Base-by-base conservation (phyloP, 2,797 vertebrate genomes). In the Leptatherina wallacei region DNA sequence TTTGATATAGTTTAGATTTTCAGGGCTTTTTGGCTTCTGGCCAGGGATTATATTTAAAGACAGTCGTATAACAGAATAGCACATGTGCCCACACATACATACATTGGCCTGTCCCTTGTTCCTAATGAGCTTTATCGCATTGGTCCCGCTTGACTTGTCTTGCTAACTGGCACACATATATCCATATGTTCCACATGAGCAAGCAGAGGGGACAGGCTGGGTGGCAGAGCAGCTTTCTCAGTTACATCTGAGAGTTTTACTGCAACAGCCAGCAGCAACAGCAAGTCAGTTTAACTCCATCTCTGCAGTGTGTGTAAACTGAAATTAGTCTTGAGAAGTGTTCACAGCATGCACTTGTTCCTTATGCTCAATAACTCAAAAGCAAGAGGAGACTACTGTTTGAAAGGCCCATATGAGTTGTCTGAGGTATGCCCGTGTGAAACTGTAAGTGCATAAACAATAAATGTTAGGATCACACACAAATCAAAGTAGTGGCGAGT, bases 121-220 rank as follows among this genome's bases (percentile, higher is more conserved):
- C 81, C 87, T 91, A 93, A 93, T 93, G 91, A 92, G 90, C 88
- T 92, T 92, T 91, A 93, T 94, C 88, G 78, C 85, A 91, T 92
- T 91, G 90, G 90, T 91, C 91, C 87, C 83, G 90, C 93, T 94
- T 91, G 91, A 93, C 88, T 94, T 91, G 90, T 90, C 85, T 80
- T 85, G 88, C 88, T 93, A 93, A 92, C 91, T 91, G 91, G 91
- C 91, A 92, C 90, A 93, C 89, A 91, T 92, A 92, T 88, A 92
- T 92, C 91, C 84, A 89, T 91, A 91, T 90, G 88, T 91, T 93
- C 87, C 91, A 93, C 89, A 92, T 90, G 89, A 91, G 80, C 86
- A 87, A 44, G 87, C 92, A 93, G 83, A 88, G 85, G 82, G 88
- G 88, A 90, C 90, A 89, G 78, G 81, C 88, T 89, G 85, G 83